Evolutionary conservation across 2,888 invertebrate genomes (phyloP).

Genomic region (Dermolepida albohirtum): DNA sequence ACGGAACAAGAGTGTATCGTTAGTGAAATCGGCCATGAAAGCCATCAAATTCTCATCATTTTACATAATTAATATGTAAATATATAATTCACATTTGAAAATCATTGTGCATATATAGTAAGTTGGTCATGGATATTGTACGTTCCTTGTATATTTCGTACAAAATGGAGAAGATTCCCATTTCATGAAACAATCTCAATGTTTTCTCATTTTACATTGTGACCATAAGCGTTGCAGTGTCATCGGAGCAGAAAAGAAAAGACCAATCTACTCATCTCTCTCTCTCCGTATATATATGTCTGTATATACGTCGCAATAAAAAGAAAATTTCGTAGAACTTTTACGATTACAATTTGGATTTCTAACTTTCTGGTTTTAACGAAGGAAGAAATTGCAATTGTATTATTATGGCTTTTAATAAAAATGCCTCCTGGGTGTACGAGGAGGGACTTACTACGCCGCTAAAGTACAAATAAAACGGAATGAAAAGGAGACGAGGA

Average conservation of each 20-base stretch:
- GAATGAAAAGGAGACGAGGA: constrained; percentile 3
- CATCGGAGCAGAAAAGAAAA: not conserved
- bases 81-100: no score
- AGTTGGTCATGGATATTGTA: no score
- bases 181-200: constrained; percentile 20
- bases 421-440: constrained; percentile 28
- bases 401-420: constrained; percentile 40
- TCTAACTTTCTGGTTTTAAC: constrained; percentile 38
- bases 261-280: not conserved
- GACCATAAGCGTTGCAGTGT: constrained; percentile 11
- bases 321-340: constrained; percentile 34
- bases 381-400: constrained; percentile 39
- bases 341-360: constrained; percentile 41
- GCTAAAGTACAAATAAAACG: not conserved
- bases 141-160: no score
- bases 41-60: no score
- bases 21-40: no score
- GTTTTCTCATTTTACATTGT: constrained; percentile 19
- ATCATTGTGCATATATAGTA: no score
- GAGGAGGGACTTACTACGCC: not conserved
- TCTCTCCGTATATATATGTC: not conserved
- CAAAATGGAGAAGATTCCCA: not conserved
- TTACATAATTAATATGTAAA: no score
- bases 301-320: not conserved
- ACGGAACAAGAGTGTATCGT: no score